Percentiles rank a stretch among this genome's conserved stretches.
phyloP scores from a whole-genome alignment of 2,888 invertebrate genomes.

The Tanytarsus gracilentus region DNA sequence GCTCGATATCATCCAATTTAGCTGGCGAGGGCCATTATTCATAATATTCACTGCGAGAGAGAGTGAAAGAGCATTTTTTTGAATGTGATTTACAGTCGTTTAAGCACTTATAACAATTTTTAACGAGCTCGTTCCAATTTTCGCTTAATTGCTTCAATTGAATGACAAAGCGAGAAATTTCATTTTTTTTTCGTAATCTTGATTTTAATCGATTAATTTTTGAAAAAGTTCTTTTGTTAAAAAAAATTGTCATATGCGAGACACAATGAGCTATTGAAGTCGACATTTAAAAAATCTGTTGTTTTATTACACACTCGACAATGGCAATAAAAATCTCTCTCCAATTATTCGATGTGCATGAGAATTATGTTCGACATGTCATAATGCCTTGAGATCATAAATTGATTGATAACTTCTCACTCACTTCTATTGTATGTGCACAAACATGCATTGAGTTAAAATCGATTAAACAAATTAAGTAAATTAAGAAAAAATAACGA shows the following conservation, averaged over 20 bases:
- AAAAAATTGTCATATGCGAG: no score
- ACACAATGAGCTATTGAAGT: conserved; percentile 14
- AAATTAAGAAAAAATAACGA: background rate
- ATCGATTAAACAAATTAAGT: conserved; percentile 5
- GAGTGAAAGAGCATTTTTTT: background rate
- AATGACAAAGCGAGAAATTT: conserved; percentile 14
- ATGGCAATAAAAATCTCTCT: background rate
- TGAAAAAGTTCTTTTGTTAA: no score
- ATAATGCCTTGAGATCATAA: no score
- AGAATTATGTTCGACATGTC: no score
- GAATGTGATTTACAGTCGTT: background rate
- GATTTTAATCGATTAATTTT: no score
- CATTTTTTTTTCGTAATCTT: background rate
- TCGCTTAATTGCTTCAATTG: conserved; percentile 23
- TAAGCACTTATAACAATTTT: background rate
- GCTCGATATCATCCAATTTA: conserved; percentile 15
- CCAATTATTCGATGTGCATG: background rate
- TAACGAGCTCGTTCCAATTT: conserved; percentile 24
- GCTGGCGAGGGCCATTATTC: background rate
- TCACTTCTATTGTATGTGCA: background rate
- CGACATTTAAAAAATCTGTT: background rate
- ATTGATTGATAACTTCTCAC: conserved; percentile 3
- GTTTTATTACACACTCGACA: no score
- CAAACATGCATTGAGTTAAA: background rate
- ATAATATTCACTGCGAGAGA: background rate